Base-by-base conservation (phyloP, 2,797 vertebrate genomes). In the Enteromius treurensis region DNA sequence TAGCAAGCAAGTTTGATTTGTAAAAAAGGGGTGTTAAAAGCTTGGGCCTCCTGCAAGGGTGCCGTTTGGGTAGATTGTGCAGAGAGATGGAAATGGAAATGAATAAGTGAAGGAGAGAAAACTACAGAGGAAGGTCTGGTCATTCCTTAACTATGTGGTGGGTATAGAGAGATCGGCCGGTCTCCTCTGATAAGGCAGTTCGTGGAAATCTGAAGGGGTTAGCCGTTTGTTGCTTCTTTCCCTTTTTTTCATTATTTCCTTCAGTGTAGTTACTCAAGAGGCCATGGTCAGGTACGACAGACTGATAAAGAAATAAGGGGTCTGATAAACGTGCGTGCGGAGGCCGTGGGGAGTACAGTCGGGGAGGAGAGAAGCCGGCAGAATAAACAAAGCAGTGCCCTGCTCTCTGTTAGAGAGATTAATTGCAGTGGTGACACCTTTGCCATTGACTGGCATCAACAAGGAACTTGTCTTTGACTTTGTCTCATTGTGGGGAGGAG, bases 381-480 rank as follows among this genome's bases (percentile, higher is more conserved):
- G 80, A 83, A 87, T 86, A 89, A 88, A 88, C 85, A 89, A 87
- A 85, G 87, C 80, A 80, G 83, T 80, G 49, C 80, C 78, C 82
- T 88, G 84, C 73, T 77, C 85, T 84, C 81, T 80, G 85, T 87
- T 87, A 87, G 88, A 86, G 76, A 90, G 87, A 88, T 87, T 87
- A 82, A 89, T 87, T 87, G 85, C 85, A 82, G 79, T 84, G 49
- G 76, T 84, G 87, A 89, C 86, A 89, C 87, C 86, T 89, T 89
- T 86, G 86, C 79, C 83, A 84, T 79, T 87, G 87, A 88, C 88
- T 87, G 80, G 73, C 79, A 88, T 77, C 71, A 87, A 81, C 82
- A 62, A 79, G 64, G 84, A 89, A 76, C 70, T 69, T 21, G 55
- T 81, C 73, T 86, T 67, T 86, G 85, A 82, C 82, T 87, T 86